These are phyloP conservation scores for Eustalomyia histrio DNA, from an alignment of 2,888 invertebrate species.

Conservation along the genomic window DNA sequence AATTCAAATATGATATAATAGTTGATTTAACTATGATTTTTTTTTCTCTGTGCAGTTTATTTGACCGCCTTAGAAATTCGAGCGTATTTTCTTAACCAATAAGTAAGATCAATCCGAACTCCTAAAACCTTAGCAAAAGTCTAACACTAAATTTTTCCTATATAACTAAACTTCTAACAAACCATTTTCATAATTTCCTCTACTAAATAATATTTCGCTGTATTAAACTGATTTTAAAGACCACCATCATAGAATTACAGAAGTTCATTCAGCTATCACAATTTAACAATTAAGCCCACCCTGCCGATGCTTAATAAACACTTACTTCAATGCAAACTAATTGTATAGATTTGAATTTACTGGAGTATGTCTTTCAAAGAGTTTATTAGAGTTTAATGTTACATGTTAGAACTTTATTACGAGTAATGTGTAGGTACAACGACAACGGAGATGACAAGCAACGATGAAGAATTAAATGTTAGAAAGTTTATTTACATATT, in stretches of 20 bases:
- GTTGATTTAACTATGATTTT: too few species aligned
- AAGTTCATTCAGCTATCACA: constrained; percentile 65
- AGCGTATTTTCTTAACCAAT: too few species aligned
- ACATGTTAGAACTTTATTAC: constrained; percentile 59
- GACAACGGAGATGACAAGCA: neutral
- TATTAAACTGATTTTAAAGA: constrained; percentile 11
- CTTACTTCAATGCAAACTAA: constrained; percentile 43
- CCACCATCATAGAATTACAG: constrained; percentile 64
- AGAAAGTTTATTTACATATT: constrained; percentile 61
- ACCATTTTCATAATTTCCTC: neutral
- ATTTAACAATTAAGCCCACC: constrained; percentile 62
- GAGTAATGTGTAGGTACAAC: neutral
- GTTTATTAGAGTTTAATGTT: constrained; percentile 64
- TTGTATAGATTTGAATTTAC: constrained; percentile 21
- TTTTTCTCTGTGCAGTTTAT: too few species aligned
- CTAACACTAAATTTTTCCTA: neutral
- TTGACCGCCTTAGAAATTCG: too few species aligned
- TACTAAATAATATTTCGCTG: neutral
- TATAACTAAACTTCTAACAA: too few species aligned
- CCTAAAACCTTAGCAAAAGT: too few species aligned
- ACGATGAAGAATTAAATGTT: constrained; percentile 33
- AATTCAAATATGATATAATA: too few species aligned
- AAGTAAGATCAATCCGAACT: too few species aligned
- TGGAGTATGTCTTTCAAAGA: constrained; percentile 54
- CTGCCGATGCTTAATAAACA: constrained; percentile 59